A percentile compares a stretch with the other conserved stretches of the same genome.
Conservation (phyloP, 2,113 vertebrate species). For the Myotis yumanensis region DNA sequence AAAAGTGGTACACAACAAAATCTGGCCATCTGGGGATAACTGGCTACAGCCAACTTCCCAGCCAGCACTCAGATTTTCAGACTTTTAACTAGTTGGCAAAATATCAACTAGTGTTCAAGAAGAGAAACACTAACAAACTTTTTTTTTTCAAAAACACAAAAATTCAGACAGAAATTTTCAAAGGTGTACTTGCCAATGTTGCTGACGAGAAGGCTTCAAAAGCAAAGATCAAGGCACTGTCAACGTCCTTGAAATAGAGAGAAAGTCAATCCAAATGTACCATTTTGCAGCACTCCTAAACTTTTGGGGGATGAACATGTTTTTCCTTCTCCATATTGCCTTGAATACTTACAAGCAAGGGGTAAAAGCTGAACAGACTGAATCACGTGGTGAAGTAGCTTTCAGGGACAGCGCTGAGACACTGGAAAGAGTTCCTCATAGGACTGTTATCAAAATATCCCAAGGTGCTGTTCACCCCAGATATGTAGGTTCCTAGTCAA, state of each 20-base stretch:
- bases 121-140: constrained; percentile 57
- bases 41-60: constrained; percentile 61
- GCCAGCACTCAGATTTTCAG: constrained; percentile 65
- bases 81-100: constrained; percentile 67
- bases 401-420: not conserved
- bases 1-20: constrained; percentile 68
- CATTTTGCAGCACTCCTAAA: not conserved
- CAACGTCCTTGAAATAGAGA: not conserved
- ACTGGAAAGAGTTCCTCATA: not conserved
- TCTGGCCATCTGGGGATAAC: constrained; percentile 80
- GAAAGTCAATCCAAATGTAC: not conserved
- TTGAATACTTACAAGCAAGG: not conserved
- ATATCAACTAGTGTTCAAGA: constrained; percentile 45
- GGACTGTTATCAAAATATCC: not conserved
- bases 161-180: constrained; percentile 50
- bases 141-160: constrained; percentile 27
- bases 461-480: not conserved
- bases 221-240: not conserved
- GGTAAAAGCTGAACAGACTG: not conserved
- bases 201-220: not conserved
- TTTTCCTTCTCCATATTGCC: not conserved
- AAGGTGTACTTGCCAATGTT: not conserved
- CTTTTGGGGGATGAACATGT: not conserved
- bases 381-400: not conserved
- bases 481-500: not conserved